Evolutionary conservation across 2,113 vertebrate genomes (phyloP).

Genomic region (Miniopterus natalensis): DNA sequence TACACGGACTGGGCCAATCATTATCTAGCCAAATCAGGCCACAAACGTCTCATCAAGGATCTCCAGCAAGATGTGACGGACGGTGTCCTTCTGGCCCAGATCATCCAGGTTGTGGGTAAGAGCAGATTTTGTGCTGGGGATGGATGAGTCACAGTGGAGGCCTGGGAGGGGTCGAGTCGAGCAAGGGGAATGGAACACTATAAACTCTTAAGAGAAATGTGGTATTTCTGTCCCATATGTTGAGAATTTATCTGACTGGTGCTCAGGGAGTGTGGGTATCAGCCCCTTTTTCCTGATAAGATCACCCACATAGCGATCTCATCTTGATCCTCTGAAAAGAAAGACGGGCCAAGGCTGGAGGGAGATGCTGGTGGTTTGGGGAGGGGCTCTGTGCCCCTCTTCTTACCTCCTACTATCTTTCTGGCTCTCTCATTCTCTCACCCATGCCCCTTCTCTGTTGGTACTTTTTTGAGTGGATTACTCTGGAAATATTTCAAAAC

Average conservation of each 20-base stretch:
- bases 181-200: too few species aligned
- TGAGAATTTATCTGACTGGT: slow-evolving; percentile 61
- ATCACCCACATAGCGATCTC: neutral
- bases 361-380: neutral
- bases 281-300: slow-evolving; percentile 60
- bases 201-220: neutral
- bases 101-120: slow-evolving; percentile 99
- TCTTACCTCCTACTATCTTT: neutral
- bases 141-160: neutral
- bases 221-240: neutral
- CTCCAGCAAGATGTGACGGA: slow-evolving; percentile 98
- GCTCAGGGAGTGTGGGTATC: neutral
- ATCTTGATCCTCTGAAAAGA: neutral
- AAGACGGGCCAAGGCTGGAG: neutral
- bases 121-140: neutral
- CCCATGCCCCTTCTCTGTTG: accelerated
- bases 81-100: slow-evolving; percentile 97
- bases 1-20: slow-evolving; percentile 99
- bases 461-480: slow-evolving; percentile 24
- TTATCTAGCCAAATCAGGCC: slow-evolving; percentile 97
- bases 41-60: slow-evolving; percentile 98
- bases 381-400: neutral
- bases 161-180: accelerated
- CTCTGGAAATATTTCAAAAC: slow-evolving; percentile 67
- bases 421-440: neutral